Base-by-base conservation (phyloP, 2,113 vertebrate species). In the Passer domesticus region DNA sequence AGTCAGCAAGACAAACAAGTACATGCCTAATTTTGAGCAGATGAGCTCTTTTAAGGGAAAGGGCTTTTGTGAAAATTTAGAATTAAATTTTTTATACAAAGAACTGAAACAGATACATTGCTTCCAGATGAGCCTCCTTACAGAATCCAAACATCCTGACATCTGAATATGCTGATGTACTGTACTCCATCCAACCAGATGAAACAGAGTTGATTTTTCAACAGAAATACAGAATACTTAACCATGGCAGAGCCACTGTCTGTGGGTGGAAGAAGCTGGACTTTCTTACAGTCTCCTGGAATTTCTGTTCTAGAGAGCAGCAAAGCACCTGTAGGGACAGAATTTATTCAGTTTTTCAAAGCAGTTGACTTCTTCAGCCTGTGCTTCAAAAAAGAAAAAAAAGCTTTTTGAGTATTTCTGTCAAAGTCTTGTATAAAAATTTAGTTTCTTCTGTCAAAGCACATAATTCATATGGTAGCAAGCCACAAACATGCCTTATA, bases 381-480 rank as follows among this genome's bases (percentile, higher is more conserved):
- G 7, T 83, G 20, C 53, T 95, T 81, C 3, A 28, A 62, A 49
- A 76, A 73, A 21, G 11, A 53, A 15, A 47, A 94, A 41, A 46
- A 69, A 2, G 2, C 15, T 47, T 60, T 96, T 80, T 69, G 75
- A 92, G n/a, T 82, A 62, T 94, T 78, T 70, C 55, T 95, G 62
- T 88, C 84, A 82, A 92, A 83, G 59, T n/a, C 55, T 70, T 78
- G 50, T 85, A 59, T 90, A 95, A 89, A 95, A 95, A 85, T 96
- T 93, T 95, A 92, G 75, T 95, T 98, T 94, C 89, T 95, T 89
- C 60, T 95, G 10, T 95, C 84, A 96, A 92, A 95, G 63, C 21
- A 60, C 83, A 94, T 84, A 87, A 91, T 79, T 96, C 64, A 77
- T 68, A 73, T 44, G 64, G 67, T 90, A 87, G 74, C n/a, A 95